Conservation (phyloP, 2,888 invertebrate genomes). For the Mimumesa dahlbomi region DNA sequence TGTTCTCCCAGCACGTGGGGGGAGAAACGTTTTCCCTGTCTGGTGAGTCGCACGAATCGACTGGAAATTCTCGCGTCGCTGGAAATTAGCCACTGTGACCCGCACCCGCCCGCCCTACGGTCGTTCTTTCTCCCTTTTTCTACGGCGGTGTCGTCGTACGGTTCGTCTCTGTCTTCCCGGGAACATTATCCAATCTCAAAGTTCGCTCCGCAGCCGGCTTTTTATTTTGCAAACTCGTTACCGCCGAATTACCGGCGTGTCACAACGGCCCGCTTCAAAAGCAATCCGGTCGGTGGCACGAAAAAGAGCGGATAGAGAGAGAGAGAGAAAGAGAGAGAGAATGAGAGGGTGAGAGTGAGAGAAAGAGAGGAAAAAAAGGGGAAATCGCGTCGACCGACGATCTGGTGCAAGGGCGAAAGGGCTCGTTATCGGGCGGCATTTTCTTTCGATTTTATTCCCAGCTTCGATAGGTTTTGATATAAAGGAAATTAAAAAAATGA, state of each 20-base stretch:
- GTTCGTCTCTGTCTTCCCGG: constrained; percentile 4
- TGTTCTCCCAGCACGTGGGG: too few species aligned
- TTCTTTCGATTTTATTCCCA: constrained; percentile 32
- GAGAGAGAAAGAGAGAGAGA: background rate
- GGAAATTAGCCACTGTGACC: constrained; percentile 32
- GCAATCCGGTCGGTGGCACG: constrained; percentile 15
- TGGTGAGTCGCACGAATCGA: background rate
- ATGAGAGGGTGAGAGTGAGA: background rate
- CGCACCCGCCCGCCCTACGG: background rate
- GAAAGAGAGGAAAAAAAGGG: background rate
- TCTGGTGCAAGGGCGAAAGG: too few species aligned
- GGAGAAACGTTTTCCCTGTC: background rate
- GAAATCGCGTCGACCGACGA: background rate
- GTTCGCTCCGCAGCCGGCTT: constrained; percentile 22
- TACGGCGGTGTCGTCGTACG: background rate
- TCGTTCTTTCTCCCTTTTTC: background rate
- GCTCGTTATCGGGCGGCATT: constrained; percentile 27
- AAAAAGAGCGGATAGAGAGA: background rate
- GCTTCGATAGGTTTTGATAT: constrained; percentile 7
- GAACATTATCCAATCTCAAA: constrained; percentile 46
- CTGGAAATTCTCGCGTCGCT: background rate
- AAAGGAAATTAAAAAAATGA: constrained; percentile 34
- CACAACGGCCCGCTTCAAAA: constrained; percentile 38
- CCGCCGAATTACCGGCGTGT: constrained; percentile 43
- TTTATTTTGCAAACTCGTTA: constrained; percentile 58